Evolutionary conservation across 2,888 invertebrate species (phyloP), one percentile per base, ranked within the genome.

Genomic region (Tanypteryx hageni): DNA sequence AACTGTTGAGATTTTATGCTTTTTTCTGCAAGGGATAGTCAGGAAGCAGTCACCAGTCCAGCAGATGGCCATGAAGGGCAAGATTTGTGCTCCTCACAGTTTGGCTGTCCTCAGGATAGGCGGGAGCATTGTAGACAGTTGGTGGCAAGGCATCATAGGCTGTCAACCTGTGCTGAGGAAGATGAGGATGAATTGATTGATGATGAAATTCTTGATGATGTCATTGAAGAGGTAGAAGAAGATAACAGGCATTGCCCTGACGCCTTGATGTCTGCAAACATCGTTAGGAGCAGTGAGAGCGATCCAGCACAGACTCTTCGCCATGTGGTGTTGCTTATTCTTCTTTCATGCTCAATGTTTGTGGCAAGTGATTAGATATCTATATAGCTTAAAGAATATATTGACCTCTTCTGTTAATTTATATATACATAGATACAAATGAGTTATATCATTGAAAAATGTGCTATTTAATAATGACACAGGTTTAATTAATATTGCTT

Each of bases 281-380:
- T 89, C 27, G 59, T 89, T 68, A 89, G 89, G 14, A 92, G 93
- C 9, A 93, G 93, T n/a, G 96, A 95, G 92, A 96, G 96, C 83
- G 95, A 95, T 56, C 96, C 96, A 93, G 96, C 96, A 9, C 98
- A 98, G 94, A 96, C 97, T 93, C 95, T 98, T 93, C 96, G 97
- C 93, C 99, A 99, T 94, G 97, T 98, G 59, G 97, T 98, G 58
- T 96, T 99, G 85, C 95, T 99, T 92, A 97, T 99, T 92, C 95
- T 98, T 31, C 96, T 98, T 93, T 96, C 97, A 92, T 97, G 98
- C 93, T 98, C 98, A 82, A 98, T 99, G 98, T 98, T 99, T 95
- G 97, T 98, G 94, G 98, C 98, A 95, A 96, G 97, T 96, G 44
- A 92, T 58, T 1, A 64, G 59, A 2, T 58, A 18, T n/a, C 57